Base-by-base conservation (phyloP, 2,888 invertebrate species). In the Trachelus troglodyta region DNA sequence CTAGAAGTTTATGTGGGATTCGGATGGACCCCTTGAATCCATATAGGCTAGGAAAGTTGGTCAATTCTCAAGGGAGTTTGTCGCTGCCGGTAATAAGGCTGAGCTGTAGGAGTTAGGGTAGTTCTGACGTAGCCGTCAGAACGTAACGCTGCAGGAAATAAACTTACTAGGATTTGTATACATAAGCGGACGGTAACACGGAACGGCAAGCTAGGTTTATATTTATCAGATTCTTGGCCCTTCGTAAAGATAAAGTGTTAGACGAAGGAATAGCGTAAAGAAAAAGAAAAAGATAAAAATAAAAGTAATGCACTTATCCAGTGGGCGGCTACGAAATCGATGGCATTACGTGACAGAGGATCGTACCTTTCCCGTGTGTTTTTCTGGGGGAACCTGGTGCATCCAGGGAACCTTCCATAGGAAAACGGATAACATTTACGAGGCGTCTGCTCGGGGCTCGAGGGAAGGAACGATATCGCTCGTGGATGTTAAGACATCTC, bases 1-100 rank as follows among this genome's bases (percentile, higher is more conserved):
- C 76, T 75, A 74, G 75, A 81, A 77, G 79, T 83, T 83, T 81
- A 82, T 79, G 80, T 80, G 79, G 75, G 80, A 74, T 81, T 77
- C 77, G 76, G 69, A 34, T 77, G 77, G 78, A 80, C 40, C 77
- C 81, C 79, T 75, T 40, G 78, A 79, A 76, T 69, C 76, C 69
- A 69, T 74, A 78, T 75, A 75, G 71, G 76, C 77, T 79, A 76
- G 35, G 79, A 74, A 81, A 83, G 76, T 75, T 75, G 79, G 79
- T 80, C 80, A 75, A 78, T 75, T 78, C 81, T 81, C 80, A 15
- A n/a, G 80, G 73, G 79, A 76, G 40, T 56, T 77, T 68, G 12
- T 68, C 56, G 56, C 30, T 71, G 56, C 30, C 69, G 73, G 34
- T 81, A 80, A 83, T 83, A 80, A 82, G 75, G 23, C 56, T 56